These are phyloP conservation scores for Caenorhabditis sp. DNA, from an alignment of 2,888 invertebrate genomes.

Conservation along the genomic window DNA sequence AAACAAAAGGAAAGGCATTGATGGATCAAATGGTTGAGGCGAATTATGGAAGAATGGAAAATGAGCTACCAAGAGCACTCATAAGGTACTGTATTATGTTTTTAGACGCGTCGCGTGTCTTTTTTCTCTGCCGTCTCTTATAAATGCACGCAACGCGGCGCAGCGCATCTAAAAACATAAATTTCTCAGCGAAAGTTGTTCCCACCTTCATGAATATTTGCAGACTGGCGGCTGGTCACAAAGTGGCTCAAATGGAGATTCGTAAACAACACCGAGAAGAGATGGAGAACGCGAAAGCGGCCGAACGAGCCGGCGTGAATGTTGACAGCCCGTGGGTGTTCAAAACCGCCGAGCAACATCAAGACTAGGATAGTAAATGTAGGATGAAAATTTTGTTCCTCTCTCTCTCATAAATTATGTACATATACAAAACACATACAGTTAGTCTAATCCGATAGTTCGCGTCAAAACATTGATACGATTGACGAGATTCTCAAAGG, in stretches of 20 bases:
- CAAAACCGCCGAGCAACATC: conserved; percentile 12
- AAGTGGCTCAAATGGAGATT: conserved; percentile 58
- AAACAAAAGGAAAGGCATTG: conserved; percentile 61
- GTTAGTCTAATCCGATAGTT: conserved; percentile 43
- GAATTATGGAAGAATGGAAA: conserved; percentile 61
- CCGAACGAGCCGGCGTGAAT: conserved; percentile 32
- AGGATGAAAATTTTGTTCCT: conserved; percentile 7
- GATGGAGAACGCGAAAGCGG: conserved; percentile 37
- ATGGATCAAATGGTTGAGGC: conserved; percentile 66
- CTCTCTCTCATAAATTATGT: not conserved
- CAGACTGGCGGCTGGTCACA: conserved; percentile 63
- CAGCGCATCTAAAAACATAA: too few species aligned
- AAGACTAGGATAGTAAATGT: conserved; percentile 12
- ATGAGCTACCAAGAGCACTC: conserved; percentile 59
- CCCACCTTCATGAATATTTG: too few species aligned
- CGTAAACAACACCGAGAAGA: conserved; percentile 46
- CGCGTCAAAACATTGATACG: conserved; percentile 45
- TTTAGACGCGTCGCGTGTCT: too few species aligned
- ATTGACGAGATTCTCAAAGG: conserved; percentile 44
- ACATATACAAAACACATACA: not conserved
- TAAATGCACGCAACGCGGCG: too few species aligned
- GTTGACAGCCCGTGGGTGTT: conserved; percentile 50
- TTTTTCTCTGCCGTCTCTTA: too few species aligned
- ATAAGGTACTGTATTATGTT: conserved; percentile 44
- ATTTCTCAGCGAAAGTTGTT: too few species aligned